A percentile compares a stretch with the other conserved stretches of the same genome.
phyloP scores from a whole-genome alignment of 1,140 invertebrate species.

The Berghia stephanieae region DNA sequence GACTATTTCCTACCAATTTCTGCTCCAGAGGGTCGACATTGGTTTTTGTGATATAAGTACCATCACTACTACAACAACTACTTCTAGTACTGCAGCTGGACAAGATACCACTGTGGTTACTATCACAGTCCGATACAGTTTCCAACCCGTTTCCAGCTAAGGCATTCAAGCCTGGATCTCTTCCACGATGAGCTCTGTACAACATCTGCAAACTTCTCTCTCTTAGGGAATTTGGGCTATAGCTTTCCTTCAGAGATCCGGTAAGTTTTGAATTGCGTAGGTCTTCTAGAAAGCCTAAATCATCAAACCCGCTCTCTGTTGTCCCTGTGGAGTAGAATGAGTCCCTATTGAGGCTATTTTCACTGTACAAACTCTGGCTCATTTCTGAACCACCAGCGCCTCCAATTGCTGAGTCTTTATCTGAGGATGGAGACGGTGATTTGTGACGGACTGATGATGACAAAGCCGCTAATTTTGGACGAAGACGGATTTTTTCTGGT shows the following conservation, averaged over 20 bases:
- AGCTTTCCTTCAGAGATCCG: conserved; percentile 48
- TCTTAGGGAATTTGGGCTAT: conserved; percentile 44
- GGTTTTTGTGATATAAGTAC: background rate
- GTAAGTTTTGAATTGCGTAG: conserved; percentile 20
- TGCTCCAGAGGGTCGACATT: conserved; percentile 24
- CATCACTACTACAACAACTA: conserved; percentile 18
- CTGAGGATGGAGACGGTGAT: conserved; percentile 18
- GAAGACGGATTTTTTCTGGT: conserved; percentile 23
- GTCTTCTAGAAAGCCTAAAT: conserved; percentile 30
- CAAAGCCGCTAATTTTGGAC: background rate
- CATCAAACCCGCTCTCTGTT: conserved; percentile 40
- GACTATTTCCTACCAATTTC: too few relatives aligned
- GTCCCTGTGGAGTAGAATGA: conserved; percentile 44
- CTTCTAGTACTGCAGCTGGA: conserved; percentile 24
- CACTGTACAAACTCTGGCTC: conserved; percentile 34
- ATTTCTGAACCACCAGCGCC: conserved; percentile 27
- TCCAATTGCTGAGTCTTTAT: conserved; percentile 34
- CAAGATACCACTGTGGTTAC: too few relatives aligned
- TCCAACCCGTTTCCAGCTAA: conserved; percentile 10
- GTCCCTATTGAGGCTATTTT: conserved; percentile 34
- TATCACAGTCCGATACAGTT: conserved; percentile 19
- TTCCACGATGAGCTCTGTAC: conserved; percentile 20
- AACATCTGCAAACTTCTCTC: conserved; percentile 38
- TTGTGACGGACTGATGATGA: background rate
- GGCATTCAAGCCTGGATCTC: conserved; percentile 25